These are phyloP conservation scores for Dugesia japonica DNA, from an alignment of 2,888 invertebrate species.

Conservation along the genomic window DNA sequence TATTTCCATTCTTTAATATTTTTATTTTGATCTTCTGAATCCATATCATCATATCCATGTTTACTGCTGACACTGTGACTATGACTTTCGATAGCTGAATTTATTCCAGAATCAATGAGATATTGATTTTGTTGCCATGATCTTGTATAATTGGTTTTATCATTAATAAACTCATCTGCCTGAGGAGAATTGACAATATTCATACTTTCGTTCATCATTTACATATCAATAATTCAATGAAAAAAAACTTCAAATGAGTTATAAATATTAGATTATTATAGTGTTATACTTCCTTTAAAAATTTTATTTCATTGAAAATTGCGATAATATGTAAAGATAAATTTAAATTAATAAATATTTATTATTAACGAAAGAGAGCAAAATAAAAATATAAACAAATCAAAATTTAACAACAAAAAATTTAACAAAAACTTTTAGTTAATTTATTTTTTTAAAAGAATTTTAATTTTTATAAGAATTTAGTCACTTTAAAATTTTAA, in stretches of 20 bases:
- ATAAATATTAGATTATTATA: not conserved
- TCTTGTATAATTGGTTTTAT: not conserved
- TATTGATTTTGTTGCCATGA: constrained; percentile 80
- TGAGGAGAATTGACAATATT: constrained; percentile 20
- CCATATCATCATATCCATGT: constrained; percentile 30
- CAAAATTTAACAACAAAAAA: too few species aligned
- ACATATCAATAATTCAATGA: not conserved
- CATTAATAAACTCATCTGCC: not conserved
- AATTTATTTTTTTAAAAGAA: too few species aligned
- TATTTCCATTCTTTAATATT: not conserved
- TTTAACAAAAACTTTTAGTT: too few species aligned
- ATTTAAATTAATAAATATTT: not conserved
- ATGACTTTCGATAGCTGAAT: constrained; percentile 55
- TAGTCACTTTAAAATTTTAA: too few species aligned
- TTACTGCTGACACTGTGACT: constrained; percentile 34
- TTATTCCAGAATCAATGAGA: constrained; percentile 75
- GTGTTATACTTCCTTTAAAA: not conserved
- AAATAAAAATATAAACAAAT: constrained; percentile 4
- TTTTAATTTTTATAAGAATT: too few species aligned
- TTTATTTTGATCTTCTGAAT: constrained; percentile 26
- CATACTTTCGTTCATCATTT: constrained; percentile 20
- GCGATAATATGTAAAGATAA: not conserved
- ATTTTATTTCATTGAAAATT: not conserved
- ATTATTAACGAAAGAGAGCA: not conserved
- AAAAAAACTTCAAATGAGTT: not conserved